Conservation (phyloP, 2,113 vertebrate species). For the Clinocottus analis region DNA sequence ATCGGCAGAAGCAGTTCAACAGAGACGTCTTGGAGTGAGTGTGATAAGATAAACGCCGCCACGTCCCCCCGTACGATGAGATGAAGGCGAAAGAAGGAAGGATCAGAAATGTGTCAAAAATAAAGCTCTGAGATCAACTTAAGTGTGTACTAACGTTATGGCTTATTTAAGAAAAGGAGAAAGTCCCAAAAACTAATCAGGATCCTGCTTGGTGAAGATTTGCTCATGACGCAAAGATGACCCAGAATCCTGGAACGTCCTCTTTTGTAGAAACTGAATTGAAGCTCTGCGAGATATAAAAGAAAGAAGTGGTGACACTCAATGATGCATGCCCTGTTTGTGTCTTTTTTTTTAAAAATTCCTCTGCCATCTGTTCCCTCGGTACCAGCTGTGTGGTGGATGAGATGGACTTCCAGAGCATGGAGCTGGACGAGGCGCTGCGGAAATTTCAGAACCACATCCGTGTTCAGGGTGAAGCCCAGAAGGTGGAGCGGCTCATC, state of each 20-base stretch:
- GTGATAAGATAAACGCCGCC: not conserved
- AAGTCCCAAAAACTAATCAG: not conserved
- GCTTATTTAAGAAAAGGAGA: not conserved
- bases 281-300: conserved; percentile 1
- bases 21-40: conserved; percentile 97
- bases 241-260: not conserved
- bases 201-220: not conserved
- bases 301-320: not conserved
- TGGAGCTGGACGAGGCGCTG: conserved; percentile 98
- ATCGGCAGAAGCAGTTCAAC: conserved; percentile 99
- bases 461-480: conserved; percentile 96
- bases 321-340: not conserved
- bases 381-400: conserved; percentile 93
- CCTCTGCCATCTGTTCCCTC: conserved; percentile 4
- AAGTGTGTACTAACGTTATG: not conserved
- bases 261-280: conserved; percentile 11
- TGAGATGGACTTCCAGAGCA: conserved; percentile 97
- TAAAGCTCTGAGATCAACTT: not conserved
- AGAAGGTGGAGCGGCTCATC: conserved; percentile 97
- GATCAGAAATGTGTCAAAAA: not conserved
- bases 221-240: not conserved
- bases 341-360: not conserved
- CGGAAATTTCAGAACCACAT: conserved; percentile 99
- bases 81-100: not conserved
- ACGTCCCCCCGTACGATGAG: not conserved